These are phyloP conservation scores for Parambassis ranga DNA, from an alignment of 2,797 vertebrate species.

Conservation along the genomic window DNA sequence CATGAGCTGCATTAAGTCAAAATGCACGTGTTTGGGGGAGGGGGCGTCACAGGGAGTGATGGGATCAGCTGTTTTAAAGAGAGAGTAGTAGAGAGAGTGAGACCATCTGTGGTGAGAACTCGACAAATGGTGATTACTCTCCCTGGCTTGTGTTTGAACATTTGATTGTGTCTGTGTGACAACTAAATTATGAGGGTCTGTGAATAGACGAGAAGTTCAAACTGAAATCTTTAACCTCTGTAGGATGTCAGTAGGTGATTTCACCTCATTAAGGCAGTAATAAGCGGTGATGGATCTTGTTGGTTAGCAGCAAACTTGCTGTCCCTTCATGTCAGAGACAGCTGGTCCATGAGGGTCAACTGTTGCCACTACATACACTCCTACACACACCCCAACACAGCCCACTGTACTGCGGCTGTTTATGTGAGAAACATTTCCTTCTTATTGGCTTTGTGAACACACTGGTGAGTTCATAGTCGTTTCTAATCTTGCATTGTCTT, in stretches of 20 bases:
- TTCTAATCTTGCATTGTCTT: constrained; percentile 9
- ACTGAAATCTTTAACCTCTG: background rate
- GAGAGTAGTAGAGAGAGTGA: constrained; percentile 38
- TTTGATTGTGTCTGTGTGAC: background rate
- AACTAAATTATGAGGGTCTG: background rate
- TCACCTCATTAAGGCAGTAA: background rate
- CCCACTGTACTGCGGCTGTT: background rate
- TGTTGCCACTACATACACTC: constrained; percentile 6
- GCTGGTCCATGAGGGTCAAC: constrained; percentile 48
- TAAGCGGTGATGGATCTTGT: background rate
- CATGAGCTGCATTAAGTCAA: background rate
- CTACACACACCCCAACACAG: background rate
- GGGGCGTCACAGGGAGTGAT: constrained; percentile 12
- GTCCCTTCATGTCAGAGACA: constrained; percentile 59
- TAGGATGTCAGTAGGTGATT: background rate
- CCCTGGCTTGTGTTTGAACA: background rate
- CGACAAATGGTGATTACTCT: constrained; percentile 22
- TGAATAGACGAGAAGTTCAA: background rate
- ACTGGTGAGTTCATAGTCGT: constrained; percentile 43
- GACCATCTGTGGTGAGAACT: constrained; percentile 48
- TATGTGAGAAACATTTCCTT: background rate
- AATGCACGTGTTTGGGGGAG: constrained; percentile 7
- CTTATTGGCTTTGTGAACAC: constrained; percentile 15
- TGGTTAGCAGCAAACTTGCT: background rate
- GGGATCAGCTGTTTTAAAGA: constrained; percentile 60